These are phyloP conservation scores for Aleiodes leptofemur DNA, from an alignment of 2,888 invertebrate genomes.

Conservation along the genomic window DNA sequence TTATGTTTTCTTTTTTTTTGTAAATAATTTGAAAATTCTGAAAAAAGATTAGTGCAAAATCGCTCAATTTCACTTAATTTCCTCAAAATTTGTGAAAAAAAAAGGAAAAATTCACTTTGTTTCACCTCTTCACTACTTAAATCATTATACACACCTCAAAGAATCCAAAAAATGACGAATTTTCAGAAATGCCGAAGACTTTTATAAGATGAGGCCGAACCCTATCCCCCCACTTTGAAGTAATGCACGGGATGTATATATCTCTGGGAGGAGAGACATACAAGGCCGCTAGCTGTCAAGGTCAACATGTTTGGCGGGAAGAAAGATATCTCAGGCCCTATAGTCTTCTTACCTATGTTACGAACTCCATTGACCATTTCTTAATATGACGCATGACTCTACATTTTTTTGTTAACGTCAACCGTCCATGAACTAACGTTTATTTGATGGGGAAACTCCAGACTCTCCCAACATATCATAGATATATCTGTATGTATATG, in stretches of 20 bases:
- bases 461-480: too few species aligned
- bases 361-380: slow-evolving; percentile 24
- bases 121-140: too few species aligned
- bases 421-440: slow-evolving; percentile 39
- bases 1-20: too few species aligned
- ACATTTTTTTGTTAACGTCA: slow-evolving; percentile 16
- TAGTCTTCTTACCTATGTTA: not conserved
- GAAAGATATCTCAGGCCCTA: not conserved
- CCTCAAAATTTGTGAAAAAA: too few species aligned
- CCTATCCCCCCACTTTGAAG: slow-evolving; percentile 40
- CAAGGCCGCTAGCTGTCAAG: not conserved
- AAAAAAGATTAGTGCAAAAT: not conserved
- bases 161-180: slow-evolving; percentile 48
- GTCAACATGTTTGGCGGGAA: slow-evolving; percentile 14
- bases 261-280: slow-evolving; percentile 16
- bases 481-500: too few species aligned
- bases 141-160: slow-evolving; percentile 39
- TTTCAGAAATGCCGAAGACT: slow-evolving; percentile 48
- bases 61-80: too few species aligned
- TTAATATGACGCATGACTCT: slow-evolving; percentile 3
- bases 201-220: slow-evolving; percentile 52
- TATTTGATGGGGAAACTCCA: slow-evolving; percentile 27
- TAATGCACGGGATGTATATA: slow-evolving; percentile 33
- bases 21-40: too few species aligned
- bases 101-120: too few species aligned